A percentile compares a stretch with the other conserved stretches of the same genome.
Evolutionary conservation across 2,797 vertebrate species (phyloP).

Genomic region (Anguilla anguilla): DNA sequence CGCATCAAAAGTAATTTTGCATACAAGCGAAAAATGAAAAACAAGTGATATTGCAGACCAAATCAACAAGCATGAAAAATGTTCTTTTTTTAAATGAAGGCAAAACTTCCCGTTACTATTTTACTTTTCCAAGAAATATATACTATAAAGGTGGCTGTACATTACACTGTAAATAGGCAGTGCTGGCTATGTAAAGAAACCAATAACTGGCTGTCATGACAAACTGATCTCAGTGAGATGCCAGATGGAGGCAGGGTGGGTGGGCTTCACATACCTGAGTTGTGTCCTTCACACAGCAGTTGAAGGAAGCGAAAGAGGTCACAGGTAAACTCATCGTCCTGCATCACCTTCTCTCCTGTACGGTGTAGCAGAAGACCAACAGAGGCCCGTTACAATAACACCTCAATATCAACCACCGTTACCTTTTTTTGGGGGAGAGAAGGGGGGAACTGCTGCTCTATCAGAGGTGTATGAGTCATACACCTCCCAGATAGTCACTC

Average conservation of each 20-base stretch:
- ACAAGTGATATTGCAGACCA: not conserved
- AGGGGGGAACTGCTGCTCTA: conserved; percentile 53
- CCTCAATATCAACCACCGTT: not conserved
- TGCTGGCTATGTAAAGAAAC: not conserved
- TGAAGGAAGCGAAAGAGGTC: conserved; percentile 98
- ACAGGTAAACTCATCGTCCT: conserved; percentile 94
- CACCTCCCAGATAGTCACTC: conserved; percentile 63
- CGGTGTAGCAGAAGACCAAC: conserved; percentile 48
- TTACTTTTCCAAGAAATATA: not conserved
- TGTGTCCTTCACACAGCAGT: conserved; percentile 95
- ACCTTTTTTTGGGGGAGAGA: conserved; percentile 31
- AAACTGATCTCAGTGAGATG: not conserved
- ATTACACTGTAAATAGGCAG: not conserved
- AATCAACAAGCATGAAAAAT: not conserved
- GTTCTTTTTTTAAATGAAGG: not conserved
- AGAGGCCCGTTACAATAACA: conserved; percentile 23
- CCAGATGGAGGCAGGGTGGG: not conserved
- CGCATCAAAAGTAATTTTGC: not conserved
- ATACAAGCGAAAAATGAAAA: not conserved
- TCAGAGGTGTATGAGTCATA: conserved; percentile 59
- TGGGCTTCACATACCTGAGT: conserved; percentile 80
- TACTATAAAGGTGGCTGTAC: not conserved
- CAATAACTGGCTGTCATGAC: not conserved
- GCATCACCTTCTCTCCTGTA: conserved; percentile 95
- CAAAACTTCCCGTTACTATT: not conserved